phyloP scores from a whole-genome alignment of 2,888 invertebrate species.

The Hartigia nigra region DNA sequence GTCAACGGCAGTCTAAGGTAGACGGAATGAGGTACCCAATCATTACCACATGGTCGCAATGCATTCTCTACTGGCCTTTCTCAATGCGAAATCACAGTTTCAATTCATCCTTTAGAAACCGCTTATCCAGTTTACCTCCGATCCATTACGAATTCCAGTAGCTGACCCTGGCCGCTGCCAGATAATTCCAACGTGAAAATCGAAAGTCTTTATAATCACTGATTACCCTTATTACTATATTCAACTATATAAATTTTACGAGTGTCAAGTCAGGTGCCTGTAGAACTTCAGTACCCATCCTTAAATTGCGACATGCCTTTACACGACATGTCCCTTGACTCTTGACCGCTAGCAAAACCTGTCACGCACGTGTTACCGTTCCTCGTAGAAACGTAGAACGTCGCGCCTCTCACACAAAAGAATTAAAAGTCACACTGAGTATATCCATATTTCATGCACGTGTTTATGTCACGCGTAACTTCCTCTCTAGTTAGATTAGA shows the following conservation, averaged over 20 bases:
- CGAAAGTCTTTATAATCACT: neutral
- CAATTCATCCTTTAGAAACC: neutral
- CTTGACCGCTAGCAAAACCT: slow-evolving; percentile 2
- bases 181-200: neutral
- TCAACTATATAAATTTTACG: neutral
- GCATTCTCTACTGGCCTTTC: neutral
- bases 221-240: neutral
- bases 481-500: neutral
- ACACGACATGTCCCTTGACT: neutral
- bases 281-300: neutral
- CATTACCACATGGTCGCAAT: neutral
- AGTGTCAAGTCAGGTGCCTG: neutral
- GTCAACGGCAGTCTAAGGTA: neutral
- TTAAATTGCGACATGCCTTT: neutral
- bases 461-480: neutral
- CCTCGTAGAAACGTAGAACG: neutral
- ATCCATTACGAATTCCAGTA: neutral
- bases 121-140: neutral
- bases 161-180: neutral
- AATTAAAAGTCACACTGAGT: neutral
- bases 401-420: neutral
- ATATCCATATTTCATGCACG: neutral
- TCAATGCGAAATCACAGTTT: neutral
- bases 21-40: neutral
- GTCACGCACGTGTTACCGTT: neutral